Conservation (phyloP, 2,888 invertebrate species). For the Periphyllus acericola region DNA sequence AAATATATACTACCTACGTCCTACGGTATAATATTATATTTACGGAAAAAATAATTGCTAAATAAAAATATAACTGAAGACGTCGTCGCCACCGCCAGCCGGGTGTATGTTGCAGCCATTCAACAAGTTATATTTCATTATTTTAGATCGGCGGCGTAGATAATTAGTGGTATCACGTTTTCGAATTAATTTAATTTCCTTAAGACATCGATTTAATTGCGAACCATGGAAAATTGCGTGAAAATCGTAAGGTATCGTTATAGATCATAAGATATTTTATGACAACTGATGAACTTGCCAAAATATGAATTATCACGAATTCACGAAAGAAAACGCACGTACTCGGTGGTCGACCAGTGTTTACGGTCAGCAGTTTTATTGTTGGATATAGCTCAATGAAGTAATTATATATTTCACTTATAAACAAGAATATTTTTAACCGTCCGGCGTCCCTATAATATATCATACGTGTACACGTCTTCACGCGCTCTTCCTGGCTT, state of each 20-base stretch:
- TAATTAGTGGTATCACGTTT: neutral
- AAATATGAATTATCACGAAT: neutral
- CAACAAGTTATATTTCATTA: neutral
- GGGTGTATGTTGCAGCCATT: neutral
- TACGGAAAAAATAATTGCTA: neutral
- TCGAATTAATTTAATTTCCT: neutral
- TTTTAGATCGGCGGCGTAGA: neutral
- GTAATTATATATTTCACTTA: neutral
- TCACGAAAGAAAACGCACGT: neutral
- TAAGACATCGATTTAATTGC: neutral
- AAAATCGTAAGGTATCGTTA: neutral
- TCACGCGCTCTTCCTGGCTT: neutral
- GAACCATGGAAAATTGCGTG: neutral
- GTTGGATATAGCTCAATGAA: constrained; percentile 11
- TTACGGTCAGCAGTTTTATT: neutral
- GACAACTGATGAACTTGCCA: neutral
- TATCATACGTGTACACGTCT: neutral
- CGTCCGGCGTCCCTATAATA: neutral
- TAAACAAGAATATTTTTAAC: constrained; percentile 3
- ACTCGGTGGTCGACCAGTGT: neutral
- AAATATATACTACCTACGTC: neutral
- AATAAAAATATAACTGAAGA: neutral
- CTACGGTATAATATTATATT: neutral
- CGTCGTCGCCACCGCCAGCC: neutral
- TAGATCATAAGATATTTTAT: neutral